A percentile compares a stretch with the other conserved stretches of the same genome.
phyloP scores from a whole-genome alignment of 1,140 invertebrate genomes.

The Papilio aristodemus region DNA sequence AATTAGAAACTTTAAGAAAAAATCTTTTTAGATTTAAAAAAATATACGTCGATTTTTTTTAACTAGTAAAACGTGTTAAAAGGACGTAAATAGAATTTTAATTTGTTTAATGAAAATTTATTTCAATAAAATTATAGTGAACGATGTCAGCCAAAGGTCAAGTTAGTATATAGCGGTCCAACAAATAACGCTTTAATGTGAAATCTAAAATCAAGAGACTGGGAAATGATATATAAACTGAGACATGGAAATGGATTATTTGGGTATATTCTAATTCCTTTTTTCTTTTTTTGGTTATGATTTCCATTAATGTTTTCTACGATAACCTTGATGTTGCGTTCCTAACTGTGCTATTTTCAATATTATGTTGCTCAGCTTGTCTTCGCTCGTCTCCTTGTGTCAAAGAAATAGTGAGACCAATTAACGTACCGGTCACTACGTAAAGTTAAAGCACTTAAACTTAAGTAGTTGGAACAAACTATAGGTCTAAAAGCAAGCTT shows the following conservation, averaged over 20 bases:
- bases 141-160: neutral
- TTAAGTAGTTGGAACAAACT: slow-evolving; percentile 2
- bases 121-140: neutral
- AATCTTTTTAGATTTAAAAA: no score
- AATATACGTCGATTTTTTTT: neutral
- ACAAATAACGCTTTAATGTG: no score
- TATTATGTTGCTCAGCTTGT: no score
- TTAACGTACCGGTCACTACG: neutral
- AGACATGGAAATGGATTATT: no score
- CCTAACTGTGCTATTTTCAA: no score
- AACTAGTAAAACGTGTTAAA: neutral
- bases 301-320: no score
- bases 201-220: no score
- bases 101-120: neutral
- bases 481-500: neutral
- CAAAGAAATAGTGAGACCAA: neutral
- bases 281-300: no score
- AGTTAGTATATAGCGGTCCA: no score
- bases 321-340: no score
- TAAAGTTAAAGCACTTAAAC: neutral
- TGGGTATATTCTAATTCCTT: no score
- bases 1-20: neutral
- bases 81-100: neutral
- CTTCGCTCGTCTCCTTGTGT: neutral
- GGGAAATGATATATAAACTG: no score